Evolutionary conservation across 2,888 invertebrate species (phyloP).

Genomic region (Eubasilissa splendida): DNA sequence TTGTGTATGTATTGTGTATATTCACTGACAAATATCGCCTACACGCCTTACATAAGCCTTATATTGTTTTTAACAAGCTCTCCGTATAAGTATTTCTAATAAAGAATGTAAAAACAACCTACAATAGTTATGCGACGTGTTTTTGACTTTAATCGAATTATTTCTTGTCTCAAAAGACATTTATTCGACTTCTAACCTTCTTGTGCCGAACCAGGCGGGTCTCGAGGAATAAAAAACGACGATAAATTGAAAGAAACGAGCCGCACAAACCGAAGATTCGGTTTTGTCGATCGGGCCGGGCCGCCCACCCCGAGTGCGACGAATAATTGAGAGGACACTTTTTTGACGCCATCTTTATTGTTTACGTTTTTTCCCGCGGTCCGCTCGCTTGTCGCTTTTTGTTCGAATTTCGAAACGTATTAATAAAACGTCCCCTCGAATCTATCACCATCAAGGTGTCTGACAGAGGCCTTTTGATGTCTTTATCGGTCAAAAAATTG

Average conservation of each 20-base stretch:
- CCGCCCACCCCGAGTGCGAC: constrained; percentile 52
- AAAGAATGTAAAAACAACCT: no score
- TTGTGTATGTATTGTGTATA: no score
- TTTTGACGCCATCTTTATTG: constrained; percentile 42
- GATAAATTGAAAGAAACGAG: constrained; percentile 40
- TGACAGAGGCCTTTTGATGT: no score
- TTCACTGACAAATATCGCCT: no score
- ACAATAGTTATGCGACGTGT: no score
- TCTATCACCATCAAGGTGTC: constrained; percentile 23
- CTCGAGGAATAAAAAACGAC: constrained; percentile 40
- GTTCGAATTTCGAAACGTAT: constrained; percentile 45
- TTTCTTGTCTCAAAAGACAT: no score
- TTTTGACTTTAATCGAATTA: no score
- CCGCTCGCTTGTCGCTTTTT: constrained; percentile 45
- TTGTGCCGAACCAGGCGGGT: background rate
- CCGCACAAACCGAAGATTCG: constrained; percentile 6
- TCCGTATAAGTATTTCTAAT: no score
- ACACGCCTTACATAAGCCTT: no score
- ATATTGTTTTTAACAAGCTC: no score
- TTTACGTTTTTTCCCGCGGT: constrained; percentile 44
- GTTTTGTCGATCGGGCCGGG: constrained; percentile 7
- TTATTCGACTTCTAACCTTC: background rate
- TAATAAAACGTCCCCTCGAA: constrained; percentile 32
- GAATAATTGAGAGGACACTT: constrained; percentile 55
- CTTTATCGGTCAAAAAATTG: no score